phyloP scores from a whole-genome alignment of 2,797 vertebrate species.

The Scolopax bukidnonensis region DNA sequence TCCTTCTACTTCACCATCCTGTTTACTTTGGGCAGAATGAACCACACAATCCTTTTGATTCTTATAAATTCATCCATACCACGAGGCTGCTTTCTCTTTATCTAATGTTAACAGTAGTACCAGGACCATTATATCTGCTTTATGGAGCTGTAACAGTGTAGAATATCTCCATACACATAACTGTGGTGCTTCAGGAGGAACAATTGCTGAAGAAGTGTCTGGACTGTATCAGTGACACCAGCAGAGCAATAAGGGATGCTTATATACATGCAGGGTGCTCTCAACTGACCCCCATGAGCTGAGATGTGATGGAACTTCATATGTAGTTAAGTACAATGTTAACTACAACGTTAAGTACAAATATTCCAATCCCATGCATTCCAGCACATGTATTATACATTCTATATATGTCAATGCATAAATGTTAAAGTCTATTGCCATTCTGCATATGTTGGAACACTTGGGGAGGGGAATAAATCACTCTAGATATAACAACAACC shows the following conservation, averaged over 20 bases:
- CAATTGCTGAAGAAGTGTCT: background rate
- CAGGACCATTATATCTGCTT: conserved; percentile 10
- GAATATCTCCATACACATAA: background rate
- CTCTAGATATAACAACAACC: background rate
- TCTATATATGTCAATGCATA: background rate
- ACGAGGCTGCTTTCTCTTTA: background rate
- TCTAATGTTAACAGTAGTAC: conserved; percentile 8
- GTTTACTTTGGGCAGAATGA: background rate
- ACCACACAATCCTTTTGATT: background rate
- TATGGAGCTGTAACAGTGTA: background rate
- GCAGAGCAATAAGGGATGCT: background rate
- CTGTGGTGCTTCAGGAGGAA: conserved; percentile 6
- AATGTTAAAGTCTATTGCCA: background rate
- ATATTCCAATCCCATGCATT: background rate
- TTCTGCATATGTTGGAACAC: background rate
- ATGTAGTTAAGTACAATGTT: background rate
- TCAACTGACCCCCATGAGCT: background rate
- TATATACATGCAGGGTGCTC: background rate
- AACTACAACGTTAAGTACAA: background rate
- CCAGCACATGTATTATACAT: background rate
- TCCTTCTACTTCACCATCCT: background rate
- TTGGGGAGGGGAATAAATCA: background rate
- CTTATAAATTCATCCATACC: background rate
- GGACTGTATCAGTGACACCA: background rate
- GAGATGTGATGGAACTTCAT: background rate